Conservation (phyloP, 2,113 vertebrate species). For the Opisthocomus hoazin region DNA sequence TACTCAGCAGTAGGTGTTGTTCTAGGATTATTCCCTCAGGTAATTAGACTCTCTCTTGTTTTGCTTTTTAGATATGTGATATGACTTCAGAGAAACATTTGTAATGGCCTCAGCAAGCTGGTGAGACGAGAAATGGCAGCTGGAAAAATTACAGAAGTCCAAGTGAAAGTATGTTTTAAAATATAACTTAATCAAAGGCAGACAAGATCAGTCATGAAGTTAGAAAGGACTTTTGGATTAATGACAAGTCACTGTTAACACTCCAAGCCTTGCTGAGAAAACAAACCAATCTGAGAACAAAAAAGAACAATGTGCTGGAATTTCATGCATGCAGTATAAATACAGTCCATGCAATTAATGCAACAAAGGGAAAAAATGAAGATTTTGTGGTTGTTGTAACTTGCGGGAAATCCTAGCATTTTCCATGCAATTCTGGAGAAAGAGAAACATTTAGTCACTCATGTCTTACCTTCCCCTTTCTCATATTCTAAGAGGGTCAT, state of each 20-base stretch:
- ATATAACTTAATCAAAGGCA: conserved; percentile 6
- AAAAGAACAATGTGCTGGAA: not conserved
- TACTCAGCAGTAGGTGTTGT: not conserved
- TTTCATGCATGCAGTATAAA: not conserved
- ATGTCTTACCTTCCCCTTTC: not conserved
- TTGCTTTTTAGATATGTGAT: not conserved
- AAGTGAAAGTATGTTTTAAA: not conserved
- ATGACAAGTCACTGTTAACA: conserved; percentile 13
- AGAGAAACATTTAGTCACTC: not conserved
- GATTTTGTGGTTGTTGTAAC: not conserved
- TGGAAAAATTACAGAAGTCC: not conserved
- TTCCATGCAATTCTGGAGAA: not conserved
- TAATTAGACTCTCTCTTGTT: not conserved
- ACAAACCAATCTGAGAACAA: not conserved
- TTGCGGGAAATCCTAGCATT: not conserved
- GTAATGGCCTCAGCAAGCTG: not conserved
- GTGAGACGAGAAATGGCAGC: not conserved
- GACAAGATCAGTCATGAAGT: not conserved
- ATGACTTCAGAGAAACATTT: not conserved
- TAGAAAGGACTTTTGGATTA: conserved; percentile 25
- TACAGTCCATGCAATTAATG: not conserved
- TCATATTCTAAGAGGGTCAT: not conserved
- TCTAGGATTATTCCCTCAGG: not conserved
- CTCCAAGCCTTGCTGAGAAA: not conserved
- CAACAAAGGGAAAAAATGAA: not conserved